These are phyloP conservation scores for Lucinisca nassula DNA, from an alignment of 2,888 invertebrate species.

Conservation along the genomic window DNA sequence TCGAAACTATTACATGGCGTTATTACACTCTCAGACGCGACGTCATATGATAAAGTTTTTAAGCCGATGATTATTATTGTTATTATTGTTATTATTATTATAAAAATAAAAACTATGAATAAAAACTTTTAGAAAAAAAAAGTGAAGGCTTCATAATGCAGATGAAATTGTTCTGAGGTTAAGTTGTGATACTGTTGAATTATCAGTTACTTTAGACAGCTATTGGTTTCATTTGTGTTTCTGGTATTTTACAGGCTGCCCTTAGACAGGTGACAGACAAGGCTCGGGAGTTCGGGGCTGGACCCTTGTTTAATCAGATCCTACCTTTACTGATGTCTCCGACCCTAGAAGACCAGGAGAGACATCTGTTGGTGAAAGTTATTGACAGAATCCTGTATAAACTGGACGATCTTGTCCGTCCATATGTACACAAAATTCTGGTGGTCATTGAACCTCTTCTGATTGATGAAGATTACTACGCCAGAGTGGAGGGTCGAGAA, in stretches of 20 bases:
- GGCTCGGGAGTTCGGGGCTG: conserved; percentile 99
- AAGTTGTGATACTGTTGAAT: too few species aligned
- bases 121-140: too few species aligned
- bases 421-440: conserved; percentile 99
- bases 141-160: too few species aligned
- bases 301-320: conserved; percentile 99
- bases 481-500: conserved; percentile 99
- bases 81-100: too few species aligned
- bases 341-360: conserved; percentile 99
- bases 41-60: too few species aligned
- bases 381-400: conserved; percentile 99
- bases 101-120: too few species aligned
- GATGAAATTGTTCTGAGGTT: too few species aligned
- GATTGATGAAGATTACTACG: conserved; percentile 99
- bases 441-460: conserved; percentile 99
- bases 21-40: too few species aligned
- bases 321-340: conserved; percentile 99
- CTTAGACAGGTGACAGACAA: conserved; percentile 99
- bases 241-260: conserved; percentile 90
- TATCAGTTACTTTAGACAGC: too few species aligned
- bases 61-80: too few species aligned
- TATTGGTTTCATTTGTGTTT: too few species aligned
- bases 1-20: too few species aligned
- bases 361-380: conserved; percentile 99
- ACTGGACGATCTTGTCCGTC: conserved; percentile 98